Base-by-base conservation (phyloP, 2,797 vertebrate species). In the Hafferia zeledoni region DNA sequence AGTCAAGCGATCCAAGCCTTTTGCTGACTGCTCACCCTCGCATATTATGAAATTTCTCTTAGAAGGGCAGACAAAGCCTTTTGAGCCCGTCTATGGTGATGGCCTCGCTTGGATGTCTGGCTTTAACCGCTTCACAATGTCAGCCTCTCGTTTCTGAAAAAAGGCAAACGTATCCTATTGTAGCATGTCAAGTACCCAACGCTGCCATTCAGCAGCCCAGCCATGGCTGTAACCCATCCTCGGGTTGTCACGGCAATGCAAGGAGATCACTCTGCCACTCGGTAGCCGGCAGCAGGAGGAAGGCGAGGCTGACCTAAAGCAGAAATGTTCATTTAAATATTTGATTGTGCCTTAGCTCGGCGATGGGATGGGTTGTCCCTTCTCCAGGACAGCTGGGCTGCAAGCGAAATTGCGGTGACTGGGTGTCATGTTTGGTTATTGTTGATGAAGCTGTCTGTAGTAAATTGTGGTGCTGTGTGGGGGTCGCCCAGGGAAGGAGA, bases 41-140 rank as follows among this genome's bases (percentile, higher is more conserved):
- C 94, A 88, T 97, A 97, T 97, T 95, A 95, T 94, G 82, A 97
- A 96, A 94, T 97, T 97, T 97, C 96, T 92, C 91, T 97, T 90
- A 96, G 96, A 97, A 95, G 81, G 95, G 85, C 83, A 97, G 94
- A 97, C 94, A 97, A 98, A 98, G 96, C 84, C 70, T 91, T 93
- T 96, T 84, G 93, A 97, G 93, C 93, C 89, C 4, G 7, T 95
- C 89, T 74, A 94, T 68, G 79, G 92, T 89, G 92, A 97, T 97
- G 95, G 95, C 93, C 94, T 97, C 80, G 47, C 93, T 95, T 95
- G 80, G 92, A 90, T 94, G 95, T 96, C 93, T 97, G 95, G 93
- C 94, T 94, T 96, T 97, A 94, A 96, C 91, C 56, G 80, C 93
- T 57, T 87, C 90, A 96, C 96, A 97, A 95, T 96, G 94, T 96